A percentile compares a stretch with the other conserved stretches of the same genome.
These are phyloP conservation scores for Pseudomyrmex gracilis DNA, from an alignment of 1,140 invertebrate species.

Conservation along the genomic window DNA sequence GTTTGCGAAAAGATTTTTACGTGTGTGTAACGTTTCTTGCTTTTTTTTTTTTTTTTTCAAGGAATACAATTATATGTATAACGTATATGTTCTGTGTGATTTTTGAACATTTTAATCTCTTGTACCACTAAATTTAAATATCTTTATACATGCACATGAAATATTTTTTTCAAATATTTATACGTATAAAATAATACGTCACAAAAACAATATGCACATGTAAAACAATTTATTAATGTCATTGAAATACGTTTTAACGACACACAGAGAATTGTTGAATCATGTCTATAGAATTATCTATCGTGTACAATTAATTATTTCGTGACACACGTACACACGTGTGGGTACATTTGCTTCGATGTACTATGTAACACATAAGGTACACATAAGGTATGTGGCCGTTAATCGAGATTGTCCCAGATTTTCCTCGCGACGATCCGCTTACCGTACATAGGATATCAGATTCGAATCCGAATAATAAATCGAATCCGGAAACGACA, in stretches of 20 bases:
- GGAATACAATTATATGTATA: no score
- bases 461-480: neutral
- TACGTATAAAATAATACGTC: no score
- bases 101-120: no score
- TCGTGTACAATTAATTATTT: neutral
- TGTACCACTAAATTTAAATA: no score
- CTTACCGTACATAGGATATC: neutral
- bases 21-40: neutral
- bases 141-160: no score
- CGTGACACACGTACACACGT: neutral
- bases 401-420: neutral
- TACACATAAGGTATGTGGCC: neutral
- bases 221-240: neutral
- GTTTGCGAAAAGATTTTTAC: neutral
- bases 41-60: neutral
- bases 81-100: no score
- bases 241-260: neutral
- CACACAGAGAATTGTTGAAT: no score
- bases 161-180: no score
- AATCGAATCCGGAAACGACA: neutral
- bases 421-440: neutral
- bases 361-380: neutral
- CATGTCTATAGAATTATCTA: slow-evolving; percentile 15
- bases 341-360: slow-evolving; percentile 12
- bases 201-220: no score